A percentile compares a stretch with the other conserved stretches of the same genome.
Conservation (phyloP, 2,888 invertebrate species). For the Aspidapion aeneum region DNA sequence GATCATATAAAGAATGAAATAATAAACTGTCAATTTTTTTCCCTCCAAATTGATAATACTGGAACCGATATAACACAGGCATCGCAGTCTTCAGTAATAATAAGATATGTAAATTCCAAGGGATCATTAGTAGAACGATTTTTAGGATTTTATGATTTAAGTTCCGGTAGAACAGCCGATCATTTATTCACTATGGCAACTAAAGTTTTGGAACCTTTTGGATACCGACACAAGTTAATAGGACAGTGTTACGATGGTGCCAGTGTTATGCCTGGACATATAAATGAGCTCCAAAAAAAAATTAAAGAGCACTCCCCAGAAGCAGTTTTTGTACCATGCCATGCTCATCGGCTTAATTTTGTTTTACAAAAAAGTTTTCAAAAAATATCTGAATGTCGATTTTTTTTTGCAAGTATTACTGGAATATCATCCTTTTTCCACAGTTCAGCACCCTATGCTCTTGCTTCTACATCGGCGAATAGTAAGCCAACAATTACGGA, state of each 20-base stretch:
- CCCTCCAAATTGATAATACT: slow-evolving; percentile 29
- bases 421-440: slow-evolving; percentile 27
- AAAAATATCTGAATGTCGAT: slow-evolving; percentile 20
- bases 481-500: not conserved
- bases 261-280: slow-evolving; percentile 22
- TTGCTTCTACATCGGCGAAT: slow-evolving; percentile 3
- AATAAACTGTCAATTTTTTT: slow-evolving; percentile 23
- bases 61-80: slow-evolving; percentile 26
- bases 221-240: slow-evolving; percentile 25
- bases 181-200: slow-evolving; percentile 10
- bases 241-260: slow-evolving; percentile 32
- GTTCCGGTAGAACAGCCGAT: slow-evolving; percentile 16
- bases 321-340: slow-evolving; percentile 19
- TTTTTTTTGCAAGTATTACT: slow-evolving; percentile 28
- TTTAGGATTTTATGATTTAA: slow-evolving; percentile 30
- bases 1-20: slow-evolving; percentile 22
- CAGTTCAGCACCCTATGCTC: slow-evolving; percentile 18
- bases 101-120: slow-evolving; percentile 23
- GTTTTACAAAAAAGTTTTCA: slow-evolving; percentile 24
- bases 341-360: slow-evolving; percentile 27
- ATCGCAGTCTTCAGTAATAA: slow-evolving; percentile 25
- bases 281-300: slow-evolving; percentile 21
- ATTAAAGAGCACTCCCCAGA: slow-evolving; percentile 24
- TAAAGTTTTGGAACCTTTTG: slow-evolving; percentile 18
- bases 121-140: slow-evolving; percentile 20